Conservation (phyloP, 2,797 vertebrate species). For the Arctocebus calabarensis region DNA sequence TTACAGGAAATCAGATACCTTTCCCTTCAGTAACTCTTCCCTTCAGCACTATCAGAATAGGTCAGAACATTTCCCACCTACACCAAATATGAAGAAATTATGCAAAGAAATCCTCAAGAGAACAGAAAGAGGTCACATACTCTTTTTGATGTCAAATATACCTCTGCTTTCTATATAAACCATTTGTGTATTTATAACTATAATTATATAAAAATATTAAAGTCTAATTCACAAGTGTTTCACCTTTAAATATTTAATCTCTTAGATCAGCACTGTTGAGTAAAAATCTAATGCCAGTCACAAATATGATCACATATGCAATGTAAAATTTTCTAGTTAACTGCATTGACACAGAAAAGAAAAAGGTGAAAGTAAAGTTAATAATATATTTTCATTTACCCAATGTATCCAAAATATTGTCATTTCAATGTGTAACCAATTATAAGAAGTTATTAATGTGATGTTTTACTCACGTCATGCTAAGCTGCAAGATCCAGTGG, state of each 20-base stretch:
- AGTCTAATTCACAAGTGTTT: background rate
- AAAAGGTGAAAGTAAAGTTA: slow-evolving; percentile 3
- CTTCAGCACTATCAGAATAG: slow-evolving; percentile 66
- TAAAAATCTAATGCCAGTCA: background rate
- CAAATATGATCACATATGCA: background rate
- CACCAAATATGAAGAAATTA: slow-evolving; percentile 40
- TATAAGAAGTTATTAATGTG: background rate
- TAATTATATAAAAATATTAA: background rate
- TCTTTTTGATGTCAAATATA: slow-evolving; percentile 4
- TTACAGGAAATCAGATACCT: slow-evolving; percentile 64
- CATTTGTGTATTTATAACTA: slow-evolving; percentile 18
- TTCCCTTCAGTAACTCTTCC: slow-evolving; percentile 43
- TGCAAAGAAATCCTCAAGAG: background rate
- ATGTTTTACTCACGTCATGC: background rate
- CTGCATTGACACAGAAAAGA: background rate
- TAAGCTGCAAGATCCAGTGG: background rate
- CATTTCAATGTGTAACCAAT: background rate
- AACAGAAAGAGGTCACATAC: background rate
- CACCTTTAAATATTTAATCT: slow-evolving; percentile 32
- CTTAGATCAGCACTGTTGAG: background rate
- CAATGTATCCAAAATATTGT: slow-evolving; percentile 34
- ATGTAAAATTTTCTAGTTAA: slow-evolving; percentile 12
- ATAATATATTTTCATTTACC: background rate
- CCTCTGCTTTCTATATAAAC: slow-evolving; percentile 48
- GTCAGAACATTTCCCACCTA: slow-evolving; percentile 61